phyloP scores from a whole-genome alignment of 2,888 invertebrate species.

The Deroplatys truncata region DNA sequence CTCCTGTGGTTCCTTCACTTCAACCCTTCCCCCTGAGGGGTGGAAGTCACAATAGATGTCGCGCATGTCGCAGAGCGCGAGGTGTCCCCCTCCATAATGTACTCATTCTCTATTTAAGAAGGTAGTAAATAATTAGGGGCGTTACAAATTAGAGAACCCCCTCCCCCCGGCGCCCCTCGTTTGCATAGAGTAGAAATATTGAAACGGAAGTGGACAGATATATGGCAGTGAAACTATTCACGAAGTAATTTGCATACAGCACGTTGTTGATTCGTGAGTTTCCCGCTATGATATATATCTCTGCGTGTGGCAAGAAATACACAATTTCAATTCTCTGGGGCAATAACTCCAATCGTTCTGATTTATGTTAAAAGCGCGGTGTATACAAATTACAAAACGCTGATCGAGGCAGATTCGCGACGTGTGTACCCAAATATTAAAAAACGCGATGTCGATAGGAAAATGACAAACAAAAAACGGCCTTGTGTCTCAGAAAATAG shows the following conservation, averaged over 20 bases:
- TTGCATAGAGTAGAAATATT: background rate
- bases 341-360: background rate
- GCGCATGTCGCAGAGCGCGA: too few relatives aligned
- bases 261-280: constrained; percentile 17
- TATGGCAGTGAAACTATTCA: constrained; percentile 18
- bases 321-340: background rate
- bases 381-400: background rate
- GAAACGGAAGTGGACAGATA: background rate
- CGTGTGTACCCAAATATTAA: background rate
- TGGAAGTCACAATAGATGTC: too few relatives aligned
- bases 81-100: too few relatives aligned
- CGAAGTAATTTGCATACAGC: constrained; percentile 18
- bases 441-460: background rate
- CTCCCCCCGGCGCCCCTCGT: background rate
- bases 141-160: too few relatives aligned
- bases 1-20: too few relatives aligned
- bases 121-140: too few relatives aligned
- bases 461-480: too few relatives aligned
- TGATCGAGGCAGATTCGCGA: background rate
- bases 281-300: constrained; percentile 16
- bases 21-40: too few relatives aligned
- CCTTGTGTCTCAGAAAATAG: too few relatives aligned
- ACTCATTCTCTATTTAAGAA: too few relatives aligned
- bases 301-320: background rate
- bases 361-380: background rate